phyloP scores from a whole-genome alignment of 2,888 invertebrate genomes.

The Agrilus biguttatus region DNA sequence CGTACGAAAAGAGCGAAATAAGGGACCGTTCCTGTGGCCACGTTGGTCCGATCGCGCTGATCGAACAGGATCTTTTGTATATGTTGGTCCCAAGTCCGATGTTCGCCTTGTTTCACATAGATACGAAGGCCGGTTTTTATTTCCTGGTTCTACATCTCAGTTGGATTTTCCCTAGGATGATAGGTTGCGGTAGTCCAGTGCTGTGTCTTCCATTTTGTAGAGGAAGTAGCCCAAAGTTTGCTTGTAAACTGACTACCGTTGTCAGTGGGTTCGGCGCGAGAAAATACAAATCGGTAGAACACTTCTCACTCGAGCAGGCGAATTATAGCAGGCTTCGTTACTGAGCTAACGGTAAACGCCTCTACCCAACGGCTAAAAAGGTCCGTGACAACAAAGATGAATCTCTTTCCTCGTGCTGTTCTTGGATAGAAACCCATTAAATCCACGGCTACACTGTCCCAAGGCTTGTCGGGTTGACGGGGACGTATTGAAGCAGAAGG shows the following conservation, averaged over 20 bases:
- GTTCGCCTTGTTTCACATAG: background rate
- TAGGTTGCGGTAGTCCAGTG: background rate
- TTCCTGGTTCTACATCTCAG: background rate
- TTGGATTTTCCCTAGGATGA: background rate
- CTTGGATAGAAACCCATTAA: constrained; percentile 7
- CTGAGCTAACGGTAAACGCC: constrained; percentile 8
- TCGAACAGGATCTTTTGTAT: background rate
- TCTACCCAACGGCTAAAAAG: constrained; percentile 14
- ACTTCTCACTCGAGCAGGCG: constrained; percentile 5
- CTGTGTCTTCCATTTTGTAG: background rate
- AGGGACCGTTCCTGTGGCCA: background rate
- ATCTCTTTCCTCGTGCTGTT: constrained; percentile 5
- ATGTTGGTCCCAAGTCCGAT: background rate
- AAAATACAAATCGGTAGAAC: constrained; percentile 6
- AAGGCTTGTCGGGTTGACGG: constrained; percentile 4
- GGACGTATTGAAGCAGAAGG: constrained; percentile 5
- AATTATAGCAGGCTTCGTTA: constrained; percentile 2
- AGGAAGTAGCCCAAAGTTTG: background rate
- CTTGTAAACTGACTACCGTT: too few species aligned
- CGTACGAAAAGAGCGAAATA: too few species aligned
- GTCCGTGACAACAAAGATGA: constrained; percentile 12
- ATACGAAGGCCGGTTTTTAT: background rate
- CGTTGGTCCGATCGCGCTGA: background rate
- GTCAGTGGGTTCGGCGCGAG: too few species aligned
- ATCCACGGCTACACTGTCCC: constrained; percentile 6